Percentiles rank a stretch among this genome's conserved stretches.
Evolutionary conservation across 2,888 invertebrate genomes (phyloP).

Genomic region (Leucophenga maculata): DNA sequence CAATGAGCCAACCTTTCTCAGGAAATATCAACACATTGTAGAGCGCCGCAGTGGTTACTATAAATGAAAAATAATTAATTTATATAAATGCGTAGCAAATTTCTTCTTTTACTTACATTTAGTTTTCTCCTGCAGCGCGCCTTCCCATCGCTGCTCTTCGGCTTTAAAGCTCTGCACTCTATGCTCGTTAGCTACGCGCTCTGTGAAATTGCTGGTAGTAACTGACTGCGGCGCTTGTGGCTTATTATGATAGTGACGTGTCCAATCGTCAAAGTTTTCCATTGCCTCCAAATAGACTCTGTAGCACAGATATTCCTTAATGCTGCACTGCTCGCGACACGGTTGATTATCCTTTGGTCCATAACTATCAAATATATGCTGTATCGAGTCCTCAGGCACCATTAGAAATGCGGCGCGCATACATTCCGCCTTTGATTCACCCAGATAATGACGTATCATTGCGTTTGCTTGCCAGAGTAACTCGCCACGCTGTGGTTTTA

Average conservation of each 20-base stretch:
- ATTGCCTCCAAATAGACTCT: conserved; percentile 90
- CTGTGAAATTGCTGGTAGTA: conserved; percentile 82
- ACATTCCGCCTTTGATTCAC: conserved; percentile 85
- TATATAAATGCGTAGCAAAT: not conserved
- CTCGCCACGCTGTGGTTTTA: conserved; percentile 84
- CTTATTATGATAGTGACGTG: conserved; percentile 84
- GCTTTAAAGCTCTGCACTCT: conserved; percentile 83
- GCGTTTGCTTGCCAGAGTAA: conserved; percentile 91
- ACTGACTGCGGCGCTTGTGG: conserved; percentile 73
- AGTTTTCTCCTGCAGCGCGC: conserved; percentile 81
- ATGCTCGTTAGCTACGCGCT: conserved; percentile 91
- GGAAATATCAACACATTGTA: conserved; percentile 92
- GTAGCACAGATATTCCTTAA: conserved; percentile 90
- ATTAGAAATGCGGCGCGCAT: conserved; percentile 84
- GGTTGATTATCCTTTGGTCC: conserved; percentile 72
- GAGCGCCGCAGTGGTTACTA: conserved; percentile 84
- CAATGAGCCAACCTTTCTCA: conserved; percentile 91
- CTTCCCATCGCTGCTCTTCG: conserved; percentile 85
- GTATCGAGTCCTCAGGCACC: conserved; percentile 79
- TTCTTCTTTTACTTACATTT: conserved; percentile 76
- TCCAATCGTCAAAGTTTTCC: conserved; percentile 92
- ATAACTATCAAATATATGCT: conserved; percentile 73
- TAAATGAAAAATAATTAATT: not conserved
- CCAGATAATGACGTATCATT: conserved; percentile 87
- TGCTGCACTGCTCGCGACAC: conserved; percentile 72